Percentiles rank a stretch among this genome's conserved stretches.
These are phyloP conservation scores for Cyprinella venusta DNA, from an alignment of 2,797 vertebrate genomes.

Conservation along the genomic window DNA sequence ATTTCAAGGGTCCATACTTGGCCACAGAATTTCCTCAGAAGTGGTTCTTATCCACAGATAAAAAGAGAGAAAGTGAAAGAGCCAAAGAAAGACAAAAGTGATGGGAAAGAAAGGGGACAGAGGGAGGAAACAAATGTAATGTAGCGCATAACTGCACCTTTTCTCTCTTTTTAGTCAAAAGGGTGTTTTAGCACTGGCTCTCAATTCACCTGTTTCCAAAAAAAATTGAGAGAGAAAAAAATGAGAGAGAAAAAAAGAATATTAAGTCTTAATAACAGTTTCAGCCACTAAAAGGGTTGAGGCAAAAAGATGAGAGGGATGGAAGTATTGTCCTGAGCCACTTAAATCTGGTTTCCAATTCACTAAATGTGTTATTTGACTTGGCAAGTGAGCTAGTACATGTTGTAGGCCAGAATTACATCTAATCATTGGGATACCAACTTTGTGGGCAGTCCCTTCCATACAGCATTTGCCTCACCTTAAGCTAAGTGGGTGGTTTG, in stretches of 20 bases:
- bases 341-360: constrained; percentile 96
- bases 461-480: constrained; percentile 88
- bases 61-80: constrained; percentile 50
- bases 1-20: constrained; percentile 70
- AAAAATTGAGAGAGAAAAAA: no score
- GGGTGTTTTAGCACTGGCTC: constrained; percentile 83
- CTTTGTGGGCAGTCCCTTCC: constrained; percentile 84
- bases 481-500: constrained; percentile 91
- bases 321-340: constrained; percentile 87
- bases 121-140: constrained; percentile 66
- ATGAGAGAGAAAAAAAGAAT: constrained; percentile 82
- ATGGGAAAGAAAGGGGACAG: constrained; percentile 35
- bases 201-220: constrained; percentile 93
- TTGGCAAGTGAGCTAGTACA: constrained; percentile 91
- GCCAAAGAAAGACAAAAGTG: constrained; percentile 34
- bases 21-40: constrained; percentile 69
- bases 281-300: constrained; percentile 80
- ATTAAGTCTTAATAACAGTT: constrained; percentile 90
- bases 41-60: constrained; percentile 64
- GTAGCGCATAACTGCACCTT: constrained; percentile 72
- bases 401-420: constrained; percentile 89
- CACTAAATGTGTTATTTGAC: constrained; percentile 97
- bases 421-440: constrained; percentile 89
- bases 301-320: constrained; percentile 80
- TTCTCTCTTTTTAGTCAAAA: constrained; percentile 80